Evolutionary conservation across 2,888 invertebrate species (phyloP), one percentile per base, ranked within the genome.

Genomic region (Octonoba sinensis): DNA sequence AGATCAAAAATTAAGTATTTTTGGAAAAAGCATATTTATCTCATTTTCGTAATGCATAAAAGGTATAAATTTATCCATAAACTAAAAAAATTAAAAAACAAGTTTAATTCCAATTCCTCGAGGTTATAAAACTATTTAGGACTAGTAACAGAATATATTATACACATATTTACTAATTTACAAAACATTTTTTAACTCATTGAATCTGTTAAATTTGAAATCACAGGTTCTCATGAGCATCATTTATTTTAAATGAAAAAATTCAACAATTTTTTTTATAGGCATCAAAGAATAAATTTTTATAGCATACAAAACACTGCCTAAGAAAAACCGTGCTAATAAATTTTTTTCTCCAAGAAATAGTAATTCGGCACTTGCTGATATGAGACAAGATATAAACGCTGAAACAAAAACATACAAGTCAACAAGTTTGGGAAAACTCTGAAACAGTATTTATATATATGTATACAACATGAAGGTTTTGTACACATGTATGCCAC

Each of bases 341-440:
- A 56, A 24, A 4, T 27, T 20, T 64, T 57, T 46, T 64, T 49
- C 27, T 47, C 36, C 64, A 36, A 70, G 70, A 71, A 64, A 56
- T 71, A 44, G 20, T 81, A 81, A 81, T 81, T 81, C 79, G 79
- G 79, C 79, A 81, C 79, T 81, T 81, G 57, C 72, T 79, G 78
- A 81, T 74, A 79, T 79, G 79, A 76, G 59, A 73, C 24, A 69
- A 18, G 65, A 72, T 60, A 74, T 24, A 56, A 54, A 72, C 44
- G 56, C 47, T 46, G 62, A 46, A 73, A 78, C 59, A 69, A 67
- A 36, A 81, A 81, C 60, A 8, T 6, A 62, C n/a, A 44, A 18
- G 8, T 18, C 20, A 36, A 62, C 73, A 57, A 60, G 49, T 64
- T 66, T 73, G 56, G 20, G 51, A 20, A 47, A 56, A 81, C 54